A percentile compares a stretch with the other conserved stretches of the same genome.
These are phyloP conservation scores for Pristionchus mayeri DNA, from an alignment of 2,888 invertebrate genomes.

Conservation along the genomic window DNA sequence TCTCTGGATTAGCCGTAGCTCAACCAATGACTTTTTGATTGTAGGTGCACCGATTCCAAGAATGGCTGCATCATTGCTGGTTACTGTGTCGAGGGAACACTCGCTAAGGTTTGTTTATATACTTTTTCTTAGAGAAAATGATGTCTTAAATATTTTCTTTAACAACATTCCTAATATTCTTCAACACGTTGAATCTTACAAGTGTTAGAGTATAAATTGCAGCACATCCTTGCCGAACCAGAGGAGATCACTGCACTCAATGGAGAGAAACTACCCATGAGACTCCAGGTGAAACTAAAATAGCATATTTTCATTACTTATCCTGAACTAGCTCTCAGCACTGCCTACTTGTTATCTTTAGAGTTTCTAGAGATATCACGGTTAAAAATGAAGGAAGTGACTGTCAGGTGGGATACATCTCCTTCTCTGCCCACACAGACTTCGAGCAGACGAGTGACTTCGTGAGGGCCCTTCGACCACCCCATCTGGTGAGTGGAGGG, in stretches of 20 bases:
- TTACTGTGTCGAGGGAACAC: constrained; percentile 81
- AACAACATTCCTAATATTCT: too few relatives aligned
- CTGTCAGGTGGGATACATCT: constrained; percentile 91
- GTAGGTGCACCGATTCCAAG: constrained; percentile 90
- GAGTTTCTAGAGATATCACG: too few relatives aligned
- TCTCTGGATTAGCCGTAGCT: background rate
- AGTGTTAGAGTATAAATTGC: background rate
- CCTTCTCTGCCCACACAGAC: constrained; percentile 98
- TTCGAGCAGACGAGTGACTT: constrained; percentile 98
- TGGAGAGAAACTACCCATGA: constrained; percentile 92
- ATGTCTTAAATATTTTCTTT: too few relatives aligned
- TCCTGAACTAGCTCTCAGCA: too few relatives aligned
- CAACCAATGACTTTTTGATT: background rate
- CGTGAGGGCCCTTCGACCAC: constrained; percentile 91
- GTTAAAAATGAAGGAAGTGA: too few relatives aligned
- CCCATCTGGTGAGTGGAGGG: constrained; percentile 86
- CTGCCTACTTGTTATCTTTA: too few relatives aligned
- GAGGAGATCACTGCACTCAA: constrained; percentile 95
- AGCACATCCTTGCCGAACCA: constrained; percentile 93
- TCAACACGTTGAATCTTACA: background rate
- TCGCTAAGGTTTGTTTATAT: constrained; percentile 77
- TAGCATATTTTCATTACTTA: background rate
- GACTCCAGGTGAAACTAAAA: constrained; percentile 66
- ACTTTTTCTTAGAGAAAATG: background rate
- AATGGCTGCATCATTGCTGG: constrained; percentile 99